phyloP scores from a whole-genome alignment of 2,888 invertebrate species.

The Selenia dentaria region DNA sequence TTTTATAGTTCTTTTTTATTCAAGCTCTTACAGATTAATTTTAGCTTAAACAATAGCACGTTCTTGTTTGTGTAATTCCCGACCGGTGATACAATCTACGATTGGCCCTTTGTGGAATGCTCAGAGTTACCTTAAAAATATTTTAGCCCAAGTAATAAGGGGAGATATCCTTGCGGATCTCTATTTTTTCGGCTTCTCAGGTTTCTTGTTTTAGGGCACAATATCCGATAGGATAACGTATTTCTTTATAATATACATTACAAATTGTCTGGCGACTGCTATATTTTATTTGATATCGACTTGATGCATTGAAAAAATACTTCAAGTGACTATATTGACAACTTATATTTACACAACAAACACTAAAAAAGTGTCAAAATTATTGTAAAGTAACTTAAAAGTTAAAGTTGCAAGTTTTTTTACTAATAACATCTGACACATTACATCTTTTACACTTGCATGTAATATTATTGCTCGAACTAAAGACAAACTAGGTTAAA shows the following conservation, averaged over 20 bases:
- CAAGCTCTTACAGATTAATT: constrained; percentile 42
- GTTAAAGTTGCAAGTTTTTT: too few relatives aligned
- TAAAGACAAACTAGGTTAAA: too few relatives aligned
- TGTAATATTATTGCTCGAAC: too few relatives aligned
- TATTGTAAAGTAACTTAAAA: too few relatives aligned
- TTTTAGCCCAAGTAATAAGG: constrained; percentile 26
- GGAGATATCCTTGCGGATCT: constrained; percentile 8
- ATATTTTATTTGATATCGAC: too few relatives aligned
- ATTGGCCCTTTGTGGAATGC: constrained; percentile 25
- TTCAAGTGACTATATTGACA: too few relatives aligned
- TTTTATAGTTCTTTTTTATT: too few relatives aligned
- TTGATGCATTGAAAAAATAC: too few relatives aligned
- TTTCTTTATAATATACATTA: constrained; percentile 15
- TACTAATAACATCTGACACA: too few relatives aligned
- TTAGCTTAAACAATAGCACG: constrained; percentile 2
- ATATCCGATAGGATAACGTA: constrained; percentile 4
- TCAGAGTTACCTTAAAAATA: constrained; percentile 27
- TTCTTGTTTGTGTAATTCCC: constrained; percentile 22
- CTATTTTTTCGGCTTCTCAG: constrained; percentile 17
- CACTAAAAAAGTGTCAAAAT: too few relatives aligned
- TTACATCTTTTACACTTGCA: too few relatives aligned
- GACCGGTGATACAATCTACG: constrained; percentile 19
- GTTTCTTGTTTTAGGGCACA: constrained; percentile 12
- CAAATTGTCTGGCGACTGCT: constrained; percentile 13
- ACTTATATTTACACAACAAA: too few relatives aligned